Base-by-base conservation (phyloP, 2,888 invertebrate genomes). In the Chloroclysta siterata region DNA sequence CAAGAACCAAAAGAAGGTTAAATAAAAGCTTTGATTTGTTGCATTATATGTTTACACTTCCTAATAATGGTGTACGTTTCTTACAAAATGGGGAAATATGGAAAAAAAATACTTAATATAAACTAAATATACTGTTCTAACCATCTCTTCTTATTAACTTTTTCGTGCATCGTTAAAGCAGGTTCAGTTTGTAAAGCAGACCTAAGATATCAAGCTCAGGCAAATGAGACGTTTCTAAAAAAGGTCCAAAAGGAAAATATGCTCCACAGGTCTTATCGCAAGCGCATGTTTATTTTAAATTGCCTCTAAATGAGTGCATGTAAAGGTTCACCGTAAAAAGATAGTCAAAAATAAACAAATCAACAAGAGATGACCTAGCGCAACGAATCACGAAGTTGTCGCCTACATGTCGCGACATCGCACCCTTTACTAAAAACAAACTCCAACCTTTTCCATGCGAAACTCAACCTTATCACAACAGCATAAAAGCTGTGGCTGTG, bases 311-410 rank as follows among this genome's bases (percentile, higher is more conserved):
- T 58, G n/a, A 51, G 36, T 50, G 42, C 44, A 58, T 47, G 55
- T 52, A 56, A 57, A 65, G 42, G 47, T 60, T 60, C 65, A 73
- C 65, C 73, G 68, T 73, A 73, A 74, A 79, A 77, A 78, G 51
- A 48, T 55, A 69, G 64, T 61, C 63, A 44, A 71, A 79, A 81
- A 81, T 77, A 78, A 76, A 78, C 73, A 72, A 69, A 60, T 69
- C 66, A 72, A 68, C 77, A 69, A 56, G 68, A 65, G 72, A 69
- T 74, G 82, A 82, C 78, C 81, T 80, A 81, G 77, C 80, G 72
- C 81, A 80, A 77, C 78, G 77, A 77, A 65, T 79, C 78, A 77
- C 69, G 72, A 68, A 57, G 72, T 72, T 74, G 82, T 76, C 81
- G 80, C 79, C 81, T 69, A 59, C 46, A 57, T 72, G 81, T 77